These are phyloP conservation scores for Yponomeuta cagnagella DNA, from an alignment of 2,888 invertebrate species.

Conservation along the genomic window DNA sequence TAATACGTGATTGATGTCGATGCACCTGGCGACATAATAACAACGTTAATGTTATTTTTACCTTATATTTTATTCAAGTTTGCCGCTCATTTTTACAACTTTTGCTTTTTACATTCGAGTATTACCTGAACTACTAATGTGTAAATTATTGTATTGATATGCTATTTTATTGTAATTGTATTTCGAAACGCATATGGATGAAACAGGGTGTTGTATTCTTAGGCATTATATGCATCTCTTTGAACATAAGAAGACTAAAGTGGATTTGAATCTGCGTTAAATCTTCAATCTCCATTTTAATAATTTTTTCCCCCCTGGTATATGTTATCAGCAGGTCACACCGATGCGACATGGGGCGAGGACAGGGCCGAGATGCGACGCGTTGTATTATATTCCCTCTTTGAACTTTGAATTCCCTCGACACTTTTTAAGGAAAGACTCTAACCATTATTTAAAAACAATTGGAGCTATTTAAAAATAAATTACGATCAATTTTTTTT, in stretches of 20 bases:
- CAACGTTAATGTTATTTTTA: neutral
- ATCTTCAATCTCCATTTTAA: neutral
- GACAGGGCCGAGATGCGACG: no score
- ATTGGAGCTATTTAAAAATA: no score
- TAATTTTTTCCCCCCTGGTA: no score
- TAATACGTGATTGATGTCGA: no score
- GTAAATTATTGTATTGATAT: constrained; percentile 5
- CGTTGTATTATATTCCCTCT: no score
- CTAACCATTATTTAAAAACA: no score
- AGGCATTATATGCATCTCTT: constrained; percentile 44
- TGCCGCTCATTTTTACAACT: neutral
- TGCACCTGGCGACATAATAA: neutral
- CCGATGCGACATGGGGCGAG: no score
- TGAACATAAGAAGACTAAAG: neutral
- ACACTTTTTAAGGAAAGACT: no score
- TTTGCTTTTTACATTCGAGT: neutral
- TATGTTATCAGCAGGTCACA: no score
- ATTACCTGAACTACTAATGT: no score
- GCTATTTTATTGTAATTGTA: constrained; percentile 36
- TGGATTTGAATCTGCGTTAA: neutral
- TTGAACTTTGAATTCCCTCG: no score
- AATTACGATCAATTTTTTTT: no score
- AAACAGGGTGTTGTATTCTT: constrained; percentile 68
- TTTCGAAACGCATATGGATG: constrained; percentile 57
- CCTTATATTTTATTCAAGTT: neutral